Evolutionary conservation across 2,888 invertebrate species (phyloP), one percentile per base, ranked within the genome.

Genomic region (Serrognathus titanus): DNA sequence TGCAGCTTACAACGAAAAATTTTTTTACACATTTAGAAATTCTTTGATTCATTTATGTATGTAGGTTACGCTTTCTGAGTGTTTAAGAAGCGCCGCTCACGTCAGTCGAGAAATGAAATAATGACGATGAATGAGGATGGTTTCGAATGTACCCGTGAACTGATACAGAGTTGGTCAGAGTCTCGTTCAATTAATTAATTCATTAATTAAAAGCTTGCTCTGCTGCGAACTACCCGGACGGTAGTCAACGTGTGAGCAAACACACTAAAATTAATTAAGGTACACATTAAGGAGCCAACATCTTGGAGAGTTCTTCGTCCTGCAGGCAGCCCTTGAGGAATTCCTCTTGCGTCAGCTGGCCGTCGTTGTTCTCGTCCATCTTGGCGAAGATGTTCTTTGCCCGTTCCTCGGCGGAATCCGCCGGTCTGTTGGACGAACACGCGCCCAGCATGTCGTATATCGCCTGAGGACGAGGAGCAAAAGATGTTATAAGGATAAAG

Each of bases 381-480:
- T 97, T 97, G 59, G 95, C 95, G 80, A 99, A 99, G 72, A 99
- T 99, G 79, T 97, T 97, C 82, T 96, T 95, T 68, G 98, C 98
- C 67, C 98, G 84, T 75, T 97, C 97, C 76, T 97, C 96, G 31
- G 98, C 97, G 13, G 96, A 94, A 77, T 95, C 96, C 40, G 94
- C 94, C 48, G 96, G 94, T 75, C 94, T 84, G 81, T 94, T 94
- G 78, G 94, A 94, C 72, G 94, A 94, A 79, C 95, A 95, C 64
- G 96, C 96, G 55, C 98, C 98, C 70, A 99, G 84, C 98, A 99
- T 99, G 79, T 97, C 97, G 81, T 99, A 99, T 80, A 99, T 98
- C 66, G 98, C 98, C 98, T 98, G 84, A 45, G 83, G 80, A n/a
- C n/a, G n/a, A 66, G 62, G 66, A 66, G 59, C 62, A 58, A 50